A percentile compares a stretch with the other conserved stretches of the same genome.
These are phyloP conservation scores for Mesitornis unicolor DNA, from an alignment of 2,113 vertebrate species.

Conservation along the genomic window DNA sequence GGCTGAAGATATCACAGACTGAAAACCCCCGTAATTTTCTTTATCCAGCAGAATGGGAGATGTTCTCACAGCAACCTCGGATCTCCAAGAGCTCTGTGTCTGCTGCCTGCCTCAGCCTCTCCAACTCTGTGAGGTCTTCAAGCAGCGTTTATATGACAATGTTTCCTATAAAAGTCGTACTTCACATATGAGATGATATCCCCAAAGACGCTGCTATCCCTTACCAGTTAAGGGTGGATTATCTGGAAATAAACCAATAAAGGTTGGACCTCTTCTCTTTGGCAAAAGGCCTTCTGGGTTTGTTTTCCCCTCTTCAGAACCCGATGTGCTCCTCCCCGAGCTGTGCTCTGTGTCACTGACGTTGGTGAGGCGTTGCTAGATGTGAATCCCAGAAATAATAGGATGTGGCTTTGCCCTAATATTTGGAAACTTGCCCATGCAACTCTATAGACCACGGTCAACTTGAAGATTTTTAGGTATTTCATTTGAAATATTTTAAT, in stretches of 20 bases:
- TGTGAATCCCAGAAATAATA: background rate
- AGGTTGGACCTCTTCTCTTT: background rate
- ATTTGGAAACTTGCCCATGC: background rate
- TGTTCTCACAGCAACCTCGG: background rate
- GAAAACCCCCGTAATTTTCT: background rate
- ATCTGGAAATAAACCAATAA: background rate
- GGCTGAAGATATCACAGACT: background rate
- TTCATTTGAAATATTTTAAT: background rate
- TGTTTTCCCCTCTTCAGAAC: no score
- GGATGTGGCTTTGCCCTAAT: background rate
- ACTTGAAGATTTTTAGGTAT: background rate
- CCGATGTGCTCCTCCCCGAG: no score
- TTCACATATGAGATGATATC: background rate
- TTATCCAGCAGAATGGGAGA: background rate
- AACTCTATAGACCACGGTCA: fast-evolving
- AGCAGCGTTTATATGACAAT: background rate
- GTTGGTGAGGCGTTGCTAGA: background rate
- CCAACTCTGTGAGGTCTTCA: background rate
- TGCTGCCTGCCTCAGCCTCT: background rate
- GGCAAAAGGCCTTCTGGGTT: no score
- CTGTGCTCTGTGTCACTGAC: fast-evolving
- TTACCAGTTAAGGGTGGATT: background rate
- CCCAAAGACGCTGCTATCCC: background rate
- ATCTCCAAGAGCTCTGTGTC: background rate
- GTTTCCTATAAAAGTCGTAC: background rate